These are phyloP conservation scores for Sebastes taczanowskii DNA, from an alignment of 2,797 vertebrate species.

Conservation along the genomic window DNA sequence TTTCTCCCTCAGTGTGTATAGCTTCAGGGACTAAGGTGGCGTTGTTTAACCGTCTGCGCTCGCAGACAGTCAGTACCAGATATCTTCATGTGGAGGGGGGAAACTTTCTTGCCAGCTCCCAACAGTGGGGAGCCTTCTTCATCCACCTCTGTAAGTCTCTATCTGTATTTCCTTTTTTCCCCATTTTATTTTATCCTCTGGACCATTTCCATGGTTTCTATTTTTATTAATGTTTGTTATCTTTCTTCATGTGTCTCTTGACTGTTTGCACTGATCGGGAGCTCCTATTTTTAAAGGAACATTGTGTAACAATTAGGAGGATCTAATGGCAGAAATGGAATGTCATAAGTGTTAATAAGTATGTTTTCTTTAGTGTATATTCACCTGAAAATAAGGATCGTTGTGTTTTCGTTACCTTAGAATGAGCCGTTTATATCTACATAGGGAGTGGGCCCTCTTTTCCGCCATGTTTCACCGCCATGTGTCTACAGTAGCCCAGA, in stretches of 20 bases:
- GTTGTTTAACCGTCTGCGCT: slow-evolving; percentile 97
- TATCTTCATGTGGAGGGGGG: slow-evolving; percentile 98
- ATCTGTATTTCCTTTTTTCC: fast-evolving
- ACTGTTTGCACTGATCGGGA: background rate
- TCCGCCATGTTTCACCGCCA: too few relatives aligned
- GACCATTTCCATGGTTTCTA: background rate
- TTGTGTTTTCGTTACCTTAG: too few relatives aligned
- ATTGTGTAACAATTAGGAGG: too few relatives aligned
- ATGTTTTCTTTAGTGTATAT: too few relatives aligned
- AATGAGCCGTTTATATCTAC: too few relatives aligned
- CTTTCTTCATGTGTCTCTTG: background rate
- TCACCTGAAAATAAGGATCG: too few relatives aligned
- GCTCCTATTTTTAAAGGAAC: background rate
- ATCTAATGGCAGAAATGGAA: too few relatives aligned
- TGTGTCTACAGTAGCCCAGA: too few relatives aligned
- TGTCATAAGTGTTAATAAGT: too few relatives aligned
- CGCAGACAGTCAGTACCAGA: slow-evolving; percentile 97
- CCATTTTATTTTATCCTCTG: background rate
- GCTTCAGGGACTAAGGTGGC: slow-evolving; percentile 99
- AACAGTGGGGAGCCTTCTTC: slow-evolving; percentile 98
- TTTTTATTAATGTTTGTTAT: background rate
- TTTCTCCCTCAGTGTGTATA: slow-evolving; percentile 90
- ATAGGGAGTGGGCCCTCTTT: too few relatives aligned
- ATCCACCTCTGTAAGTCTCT: slow-evolving; percentile 95
- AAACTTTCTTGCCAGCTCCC: slow-evolving; percentile 98